phyloP scores from a whole-genome alignment of 2,888 invertebrate genomes.

The Tetranychus piercei region DNA sequence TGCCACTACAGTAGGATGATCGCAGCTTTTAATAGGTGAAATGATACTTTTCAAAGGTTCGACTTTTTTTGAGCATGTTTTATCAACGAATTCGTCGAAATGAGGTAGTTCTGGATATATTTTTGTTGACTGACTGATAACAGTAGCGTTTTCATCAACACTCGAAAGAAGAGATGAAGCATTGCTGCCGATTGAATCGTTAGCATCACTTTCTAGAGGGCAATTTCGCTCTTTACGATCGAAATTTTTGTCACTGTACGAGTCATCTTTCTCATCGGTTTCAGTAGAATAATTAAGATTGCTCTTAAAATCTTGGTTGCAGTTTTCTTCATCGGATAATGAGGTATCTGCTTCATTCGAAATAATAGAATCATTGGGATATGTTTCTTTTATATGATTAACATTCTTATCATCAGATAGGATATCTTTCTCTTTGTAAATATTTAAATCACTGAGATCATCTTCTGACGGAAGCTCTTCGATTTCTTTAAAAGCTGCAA shows the following conservation, averaged over 20 bases:
- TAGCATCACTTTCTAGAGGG: no score
- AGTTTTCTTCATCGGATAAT: background rate
- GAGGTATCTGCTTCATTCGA: background rate
- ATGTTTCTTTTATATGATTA: background rate
- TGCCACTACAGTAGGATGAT: background rate
- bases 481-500: background rate
- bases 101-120: conserved; percentile 5
- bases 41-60: background rate
- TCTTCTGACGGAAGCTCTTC: background rate
- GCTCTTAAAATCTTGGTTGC: no score
- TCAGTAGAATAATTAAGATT: no score
- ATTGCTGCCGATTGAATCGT: no score
- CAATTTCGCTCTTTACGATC: no score
- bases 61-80: background rate
- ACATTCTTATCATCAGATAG: background rate
- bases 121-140: background rate
- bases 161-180: background rate
- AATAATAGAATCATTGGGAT: no score
- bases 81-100: background rate
- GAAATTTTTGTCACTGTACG: no score
- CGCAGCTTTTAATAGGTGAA: background rate
- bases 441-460: background rate
- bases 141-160: background rate
- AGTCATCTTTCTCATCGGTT: no score
- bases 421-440: background rate